These are phyloP conservation scores for Ranitomeya variabilis DNA, from an alignment of 2,113 vertebrate species.

Conservation along the genomic window DNA sequence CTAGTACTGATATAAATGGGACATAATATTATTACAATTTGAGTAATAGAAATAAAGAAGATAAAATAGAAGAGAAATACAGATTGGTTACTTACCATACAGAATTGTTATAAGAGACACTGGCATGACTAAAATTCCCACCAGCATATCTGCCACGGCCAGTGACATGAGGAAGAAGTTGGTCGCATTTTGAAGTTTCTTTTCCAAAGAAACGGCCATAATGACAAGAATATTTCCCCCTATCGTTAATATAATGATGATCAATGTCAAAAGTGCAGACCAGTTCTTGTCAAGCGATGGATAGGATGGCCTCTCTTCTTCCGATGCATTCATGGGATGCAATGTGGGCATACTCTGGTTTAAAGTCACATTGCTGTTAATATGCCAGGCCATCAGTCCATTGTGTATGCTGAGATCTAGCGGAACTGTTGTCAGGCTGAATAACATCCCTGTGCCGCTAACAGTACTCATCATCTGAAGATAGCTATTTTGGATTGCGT, in stretches of 20 bases:
- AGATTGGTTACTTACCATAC: constrained; percentile 83
- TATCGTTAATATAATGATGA: constrained; percentile 93
- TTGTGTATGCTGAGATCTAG: constrained; percentile 71
- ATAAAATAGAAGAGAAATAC: background rate
- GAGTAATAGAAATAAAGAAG: background rate
- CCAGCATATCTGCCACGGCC: constrained; percentile 96
- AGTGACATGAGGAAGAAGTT: constrained; percentile 98
- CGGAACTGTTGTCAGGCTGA: constrained; percentile 76
- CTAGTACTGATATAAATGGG: background rate
- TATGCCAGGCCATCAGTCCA: constrained; percentile 77
- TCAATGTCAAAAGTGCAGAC: constrained; percentile 90
- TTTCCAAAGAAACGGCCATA: constrained; percentile 94
- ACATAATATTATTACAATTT: background rate
- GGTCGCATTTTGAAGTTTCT: constrained; percentile 97
- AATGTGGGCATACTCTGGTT: constrained; percentile 71
- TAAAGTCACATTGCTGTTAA: constrained; percentile 73
- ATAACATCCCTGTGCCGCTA: constrained; percentile 72
- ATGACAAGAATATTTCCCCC: constrained; percentile 97
- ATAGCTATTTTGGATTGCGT: constrained; percentile 44
- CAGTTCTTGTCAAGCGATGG: constrained; percentile 85
- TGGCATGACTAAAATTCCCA: constrained; percentile 98
- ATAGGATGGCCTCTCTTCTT: constrained; percentile 65
- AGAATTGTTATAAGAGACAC: constrained; percentile 93
- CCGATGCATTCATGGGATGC: constrained; percentile 67
- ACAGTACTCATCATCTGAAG: constrained; percentile 73